Evolutionary conservation across 2,113 vertebrate species (phyloP), one percentile per base, ranked within the genome.

Genomic region (Solea solea): DNA sequence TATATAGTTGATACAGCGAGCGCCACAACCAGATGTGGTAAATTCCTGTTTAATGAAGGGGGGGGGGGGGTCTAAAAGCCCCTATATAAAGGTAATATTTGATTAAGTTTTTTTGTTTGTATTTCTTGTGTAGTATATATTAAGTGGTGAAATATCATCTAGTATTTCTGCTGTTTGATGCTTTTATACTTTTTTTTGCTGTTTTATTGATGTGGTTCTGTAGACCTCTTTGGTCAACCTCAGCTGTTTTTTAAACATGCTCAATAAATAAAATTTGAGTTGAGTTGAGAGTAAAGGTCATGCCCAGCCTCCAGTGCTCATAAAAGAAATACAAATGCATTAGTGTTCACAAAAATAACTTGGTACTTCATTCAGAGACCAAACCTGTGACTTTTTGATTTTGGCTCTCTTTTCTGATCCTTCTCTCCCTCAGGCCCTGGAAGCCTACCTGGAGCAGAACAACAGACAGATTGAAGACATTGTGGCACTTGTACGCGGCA

Each of bases 401-500:
- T 48, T 45, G 42, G 64, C 45, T 45, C 21, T 45, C 7, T 72
- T 64, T 53, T 42, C 55, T 50, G 40, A 27, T 10, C 14, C 40
- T 42, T 42, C n/a, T 67, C 25, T 62, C 2, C 28, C 72, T 72
- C 88, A 97, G 95, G 91, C 93, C 27, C 90, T 96, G 42, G 80
- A 94, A 27, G 51, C 75, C 10, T 96, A 96, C 90, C 89, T 98
- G 90, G 68, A 89, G 7, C 90, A 90, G 81, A 95, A 94, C 91
- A 97, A 95, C 58, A 81, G 2, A 14, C 95, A 97, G 85, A 96
- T 97, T 21, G 96, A 97, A 72, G 95, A 96, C 78, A 93, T 95
- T 51, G 95, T 96, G 78, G 90, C 92, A 2, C 93, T 97, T 75
- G 95, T 97, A 42, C 90, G 94, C 60, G 96, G 95, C 52, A 94